Evolutionary conservation across 1,140 invertebrate genomes (phyloP), one percentile per base, ranked within the genome.

Genomic region (Oscheius sp.): DNA sequence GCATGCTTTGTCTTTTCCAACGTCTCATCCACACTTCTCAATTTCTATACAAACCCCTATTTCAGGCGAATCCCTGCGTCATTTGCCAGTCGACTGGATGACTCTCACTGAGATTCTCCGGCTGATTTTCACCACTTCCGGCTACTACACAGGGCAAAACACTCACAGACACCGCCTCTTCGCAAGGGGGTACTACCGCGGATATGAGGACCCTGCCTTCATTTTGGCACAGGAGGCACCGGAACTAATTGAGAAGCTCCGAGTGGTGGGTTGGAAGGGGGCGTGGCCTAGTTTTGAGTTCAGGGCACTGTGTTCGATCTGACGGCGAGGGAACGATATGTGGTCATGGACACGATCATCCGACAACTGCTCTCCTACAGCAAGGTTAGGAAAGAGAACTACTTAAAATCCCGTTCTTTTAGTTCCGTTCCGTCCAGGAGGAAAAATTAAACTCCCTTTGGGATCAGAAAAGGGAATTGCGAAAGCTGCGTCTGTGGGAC

Each of bases 31-130:
- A n/a, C n/a, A n/a, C 38, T n/a, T 42, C n/a, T 7, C 7, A 7
- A 7, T 26, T 23, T 55, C 23, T 55, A 4, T 13, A 55, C 28
- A 13, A 15, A 55, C 15, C 15, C 23, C 0, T 10, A 7, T 63
- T 26, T 28, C 62, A n/a, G 74, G 74, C 38, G 55, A 74, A 45
- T 74, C 70, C 1, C 34, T 68, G 13, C 28, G 74, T 0, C 69
- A 76, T 45, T 61, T 76, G 2, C 74, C 74, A 2, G 70, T 76
- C 0, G 74, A 76, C n/a, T 73, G 70, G 74, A 74, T 76, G 70
- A 76, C 74, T 13, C 32, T 76, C 2, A 74, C 70, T n/a, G 74
- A 76, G 26, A 55, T 61, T 32, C 70, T 76, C 34, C 55, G 74
- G 2, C 29, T 76, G 13, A 55, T 69, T 23, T 62, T 76, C 31